Base-by-base conservation (phyloP, 2,888 invertebrate species). In the Pyrrhosoma nymphula region DNA sequence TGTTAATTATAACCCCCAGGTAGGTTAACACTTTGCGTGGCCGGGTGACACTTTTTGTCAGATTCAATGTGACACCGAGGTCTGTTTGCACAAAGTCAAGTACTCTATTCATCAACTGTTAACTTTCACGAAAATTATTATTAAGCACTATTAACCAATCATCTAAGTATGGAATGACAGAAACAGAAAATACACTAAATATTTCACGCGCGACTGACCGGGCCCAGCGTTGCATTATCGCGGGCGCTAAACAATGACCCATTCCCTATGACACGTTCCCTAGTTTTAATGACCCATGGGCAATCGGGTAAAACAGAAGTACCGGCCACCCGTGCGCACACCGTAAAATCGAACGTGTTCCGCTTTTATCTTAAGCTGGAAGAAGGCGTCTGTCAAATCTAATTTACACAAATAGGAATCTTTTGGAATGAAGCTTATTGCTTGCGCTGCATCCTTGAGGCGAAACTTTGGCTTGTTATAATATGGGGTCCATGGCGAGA, bases 81-180 rank as follows among this genome's bases (percentile, higher is more conserved):
- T 23, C 26, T 1, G 1, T 26, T 26, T 69, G 20, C 3, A 69
- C 1, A 69, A 69, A 69, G 0, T 69, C 1, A n/a, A n/a, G n/a
- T 6, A 69, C 23, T 10, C 10, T 10, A 6, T 26, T 1, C 0
- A 26, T 1, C 1, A 69, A 2, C 1, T 6, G 23, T 18, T 26
- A 1, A 26, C 26, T 1, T 2, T 3, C 60, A 10, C 2, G 1
- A 2, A 0, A 1, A 2, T 10, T 10, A 12, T 14, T 2, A 14
- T 20, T 60, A 4, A 10, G 12, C 16, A 69, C 69, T 20, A 69
- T 12, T 10, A 69, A 26, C 20, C 69, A 69, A 69, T 69, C 69
- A 26, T 69, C 69, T 6, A 69, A 10, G n/a, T 69, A 69, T 4
- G 69, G 69, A 2, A 69, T 69, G 1, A 69, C 1, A 26, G 0